Base-by-base conservation (phyloP, 92 coral and sea anemone genomes). In the Porites evermanni region DNA sequence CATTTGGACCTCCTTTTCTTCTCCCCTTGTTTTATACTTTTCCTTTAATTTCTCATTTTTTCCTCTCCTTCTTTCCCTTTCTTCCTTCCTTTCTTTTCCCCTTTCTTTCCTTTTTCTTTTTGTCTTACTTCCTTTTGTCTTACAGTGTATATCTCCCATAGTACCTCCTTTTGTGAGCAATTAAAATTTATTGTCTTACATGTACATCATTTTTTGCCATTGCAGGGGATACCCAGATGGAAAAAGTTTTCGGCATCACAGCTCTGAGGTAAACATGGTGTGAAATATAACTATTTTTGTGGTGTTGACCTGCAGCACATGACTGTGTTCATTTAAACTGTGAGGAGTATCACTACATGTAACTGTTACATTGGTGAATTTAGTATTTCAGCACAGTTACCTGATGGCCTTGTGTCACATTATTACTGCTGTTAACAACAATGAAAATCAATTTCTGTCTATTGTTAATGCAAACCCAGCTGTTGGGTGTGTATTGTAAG, bases 211-310 rank as follows among this genome's bases (percentile, higher is more conserved):
- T 32, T 67, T 72, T 72, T 63, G 64, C 53, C 47, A 38, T 38
- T 38, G 47, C 51, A 90, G 93, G 70, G 89, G 84, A 64, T 81
- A 75, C 14, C 90, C 90, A 11, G 93, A 90, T 86, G 93, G 93
- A 56, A 60, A 60, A 47, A 90, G 93, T 66, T 82, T 87, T 65
- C 75, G 65, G 11, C 61, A 4, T 56, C 74, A 44, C 64, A 75
- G 53, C 60, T 64, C 3, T 59, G 87, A 87, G 75, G 88, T 82
- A 47, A 38, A n/a, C n/a, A 32, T 51, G 61, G 12, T 56, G 61
- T 56, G 61, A 11, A 56, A 14, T 56, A 56, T 56, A 14, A 11
- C 16, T 8, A 8, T 11, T 11, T 11, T 56, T 56, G 16, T 56
- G 13, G 16, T 14, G 14, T 54, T 11, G 61, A 11, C 17, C 16